phyloP scores from a whole-genome alignment of 92 coral and sea anemone species.

The Porites cylindrica region DNA sequence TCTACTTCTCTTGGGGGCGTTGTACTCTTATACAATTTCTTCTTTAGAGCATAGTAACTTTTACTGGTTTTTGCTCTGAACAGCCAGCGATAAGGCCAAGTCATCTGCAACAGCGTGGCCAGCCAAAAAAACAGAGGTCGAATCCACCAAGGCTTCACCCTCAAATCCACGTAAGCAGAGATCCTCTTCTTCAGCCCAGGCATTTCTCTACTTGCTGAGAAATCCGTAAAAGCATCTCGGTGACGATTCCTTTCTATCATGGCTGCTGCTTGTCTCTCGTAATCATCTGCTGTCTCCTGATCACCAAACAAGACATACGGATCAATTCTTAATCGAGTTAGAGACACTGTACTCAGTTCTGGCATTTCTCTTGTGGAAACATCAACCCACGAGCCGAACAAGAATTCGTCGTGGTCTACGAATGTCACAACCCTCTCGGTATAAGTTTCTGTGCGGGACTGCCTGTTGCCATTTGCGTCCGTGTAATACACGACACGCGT shows the following conservation, averaged over 20 bases:
- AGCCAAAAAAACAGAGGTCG: constrained; percentile 60
- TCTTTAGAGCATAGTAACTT: no score
- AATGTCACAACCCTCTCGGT: constrained; percentile 51
- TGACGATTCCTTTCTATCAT: constrained; percentile 55
- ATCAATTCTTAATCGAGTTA: constrained; percentile 56
- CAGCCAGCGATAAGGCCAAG: constrained; percentile 1
- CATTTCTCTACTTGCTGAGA: constrained; percentile 37
- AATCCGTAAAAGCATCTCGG: constrained; percentile 53
- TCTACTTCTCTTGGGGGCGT: constrained; percentile 73
- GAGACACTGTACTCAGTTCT: constrained; percentile 8
- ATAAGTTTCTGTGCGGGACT: constrained; percentile 76
- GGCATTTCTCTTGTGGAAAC: constrained; percentile 65
- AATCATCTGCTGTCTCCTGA: constrained; percentile 48
- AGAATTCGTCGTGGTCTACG: constrained; percentile 37
- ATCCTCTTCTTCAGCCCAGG: constrained; percentile 56
- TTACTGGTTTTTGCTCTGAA: no score
- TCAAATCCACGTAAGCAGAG: constrained; percentile 59
- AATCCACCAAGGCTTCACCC: constrained; percentile 60
- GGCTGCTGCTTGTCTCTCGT: constrained; percentile 34
- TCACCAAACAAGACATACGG: constrained; percentile 50
- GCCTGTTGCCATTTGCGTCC: constrained; percentile 65
- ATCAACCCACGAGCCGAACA: constrained; percentile 62
- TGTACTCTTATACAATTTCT: constrained; percentile 9
- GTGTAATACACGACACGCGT: constrained; percentile 65
- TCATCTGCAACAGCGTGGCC: constrained; percentile 53